Base-by-base conservation (phyloP, 1,140 invertebrate genomes). In the Drosophila santomea region DNA sequence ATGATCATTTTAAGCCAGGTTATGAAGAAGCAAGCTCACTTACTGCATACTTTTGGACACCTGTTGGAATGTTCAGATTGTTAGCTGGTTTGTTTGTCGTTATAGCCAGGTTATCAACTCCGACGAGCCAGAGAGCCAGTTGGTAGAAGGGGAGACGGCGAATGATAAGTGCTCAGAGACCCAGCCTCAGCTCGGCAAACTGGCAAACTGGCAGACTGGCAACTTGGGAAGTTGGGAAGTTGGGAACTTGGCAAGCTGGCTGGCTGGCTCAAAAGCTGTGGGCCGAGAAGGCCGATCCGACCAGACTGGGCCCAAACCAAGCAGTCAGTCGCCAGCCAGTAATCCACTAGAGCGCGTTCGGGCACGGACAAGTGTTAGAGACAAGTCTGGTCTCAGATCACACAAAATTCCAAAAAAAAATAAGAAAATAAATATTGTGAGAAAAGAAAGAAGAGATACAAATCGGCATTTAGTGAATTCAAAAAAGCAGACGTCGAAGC, bases 261-360 rank as follows among this genome's bases (percentile, higher is more conserved):
- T 25, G 25, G 51, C 58, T 25, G 25, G 51, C 58, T 36, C 28
- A 36, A 73, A 73, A 71, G 69, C 47, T 38, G 50, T 20, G 64
- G 48, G 54, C 35, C 44, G 63, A 52, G 52, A 78, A 47, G 56
- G 74, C 47, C 50, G 44, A 52, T 28, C 12, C 59, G 15, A 32
- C 32, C 32, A 17, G 44, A 45, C 55, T 36, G 56, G 39, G 38
- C 54, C 39, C 44, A 56, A 36, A 52, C 15, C 41, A 45, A 43
- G 64, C 32, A 32, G 32, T 55, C 82, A 86, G 82, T 86, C 78
- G 82, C 74, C 56, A 86, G 63, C 82, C 58, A 83, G 78, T 82
- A 82, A 79, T 78, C 75, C 59, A 78, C 60, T 62, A 61, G 83
- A 72, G 82, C 82, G 83, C 83, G 82, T 75, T 68, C 79, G 83